Base-by-base conservation (phyloP, 1,140 invertebrate genomes). In the Drosophila arizonae region DNA sequence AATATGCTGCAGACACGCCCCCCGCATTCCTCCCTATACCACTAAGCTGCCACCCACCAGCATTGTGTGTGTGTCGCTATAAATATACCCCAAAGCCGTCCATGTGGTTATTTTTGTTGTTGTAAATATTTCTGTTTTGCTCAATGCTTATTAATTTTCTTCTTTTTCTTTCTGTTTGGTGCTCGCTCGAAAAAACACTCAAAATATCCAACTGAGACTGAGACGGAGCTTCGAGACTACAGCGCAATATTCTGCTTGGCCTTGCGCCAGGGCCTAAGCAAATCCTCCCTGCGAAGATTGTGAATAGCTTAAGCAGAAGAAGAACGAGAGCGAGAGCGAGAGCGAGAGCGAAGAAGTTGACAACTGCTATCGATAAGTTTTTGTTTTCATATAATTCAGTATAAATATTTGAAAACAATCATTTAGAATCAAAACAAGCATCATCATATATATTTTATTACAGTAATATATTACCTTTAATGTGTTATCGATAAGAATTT, bases 101-200 rank as follows among this genome's bases (percentile, higher is more conserved):
- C 72, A 74, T 74, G 72, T 74, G 67, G 66, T 74, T 70, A 52
- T 51, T 69, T 70, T 63, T 61, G 48, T 74, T 70, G 55, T 74
- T 70, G 57, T 69, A 43, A 50, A 68, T 62, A 62, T 62, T 66
- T 61, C 39, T 56, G 50, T 52, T 39, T 54, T 45, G 24, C 36
- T 46, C 15, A 45, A 6, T 24, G 43, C 50, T 46, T 46, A 46
- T 46, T 50, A 21, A 54, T 51, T 24, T 41, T 61, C 21, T 68
- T 68, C 17, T 11, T 11, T 39, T 39, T 11, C 4, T 39, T 39
- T 39, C 36, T 13, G 36, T 3, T 39, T 6, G 3, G 21, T 11
- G 36, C 36, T 11, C 39, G 39, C 28, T 56, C 71, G 69, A 73
- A 73, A 73, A 24, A 24, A 73, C 68, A 73, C 46, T 26, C 28